phyloP scores from a whole-genome alignment of 2,113 vertebrate genomes.

The Sceloporus undulatus region DNA sequence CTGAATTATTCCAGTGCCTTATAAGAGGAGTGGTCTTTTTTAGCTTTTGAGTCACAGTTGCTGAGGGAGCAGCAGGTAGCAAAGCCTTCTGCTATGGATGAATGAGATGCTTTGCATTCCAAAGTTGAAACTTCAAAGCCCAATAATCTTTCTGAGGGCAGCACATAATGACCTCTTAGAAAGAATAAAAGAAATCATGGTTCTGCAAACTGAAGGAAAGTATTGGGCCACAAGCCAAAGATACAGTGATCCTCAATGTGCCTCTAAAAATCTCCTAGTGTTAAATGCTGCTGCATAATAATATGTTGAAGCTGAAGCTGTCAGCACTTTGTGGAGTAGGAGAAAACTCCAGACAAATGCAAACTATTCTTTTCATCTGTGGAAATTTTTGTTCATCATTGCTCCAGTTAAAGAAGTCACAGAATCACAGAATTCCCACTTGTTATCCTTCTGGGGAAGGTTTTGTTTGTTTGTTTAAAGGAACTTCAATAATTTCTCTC shows the following conservation, averaged over 20 bases:
- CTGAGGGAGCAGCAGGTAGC: conserved; percentile 19
- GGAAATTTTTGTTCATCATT: neutral
- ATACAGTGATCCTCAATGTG: neutral
- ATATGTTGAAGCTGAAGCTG: neutral
- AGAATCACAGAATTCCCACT: neutral
- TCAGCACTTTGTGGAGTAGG: neutral
- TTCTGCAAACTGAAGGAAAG: conserved; percentile 18
- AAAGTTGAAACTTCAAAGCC: conserved; percentile 26
- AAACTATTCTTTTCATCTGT: neutral
- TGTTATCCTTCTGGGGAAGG: neutral
- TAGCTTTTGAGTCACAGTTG: neutral
- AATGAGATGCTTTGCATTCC: conserved; percentile 24
- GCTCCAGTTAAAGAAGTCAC: neutral
- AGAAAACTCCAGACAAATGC: neutral
- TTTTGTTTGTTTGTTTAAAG: neutral
- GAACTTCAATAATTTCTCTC: neutral
- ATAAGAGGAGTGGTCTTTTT: neutral
- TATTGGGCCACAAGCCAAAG: conserved; percentile 24
- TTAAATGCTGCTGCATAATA: neutral
- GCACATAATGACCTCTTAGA: conserved; percentile 6
- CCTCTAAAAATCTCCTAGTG: neutral
- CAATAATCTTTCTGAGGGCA: conserved; percentile 27
- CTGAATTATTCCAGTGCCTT: conserved; percentile 7
- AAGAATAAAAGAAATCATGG: conserved; percentile 34
- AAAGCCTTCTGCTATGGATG: neutral